Base-by-base conservation (phyloP, 2,113 vertebrate genomes). In the Hymenochirus boettgeri region DNA sequence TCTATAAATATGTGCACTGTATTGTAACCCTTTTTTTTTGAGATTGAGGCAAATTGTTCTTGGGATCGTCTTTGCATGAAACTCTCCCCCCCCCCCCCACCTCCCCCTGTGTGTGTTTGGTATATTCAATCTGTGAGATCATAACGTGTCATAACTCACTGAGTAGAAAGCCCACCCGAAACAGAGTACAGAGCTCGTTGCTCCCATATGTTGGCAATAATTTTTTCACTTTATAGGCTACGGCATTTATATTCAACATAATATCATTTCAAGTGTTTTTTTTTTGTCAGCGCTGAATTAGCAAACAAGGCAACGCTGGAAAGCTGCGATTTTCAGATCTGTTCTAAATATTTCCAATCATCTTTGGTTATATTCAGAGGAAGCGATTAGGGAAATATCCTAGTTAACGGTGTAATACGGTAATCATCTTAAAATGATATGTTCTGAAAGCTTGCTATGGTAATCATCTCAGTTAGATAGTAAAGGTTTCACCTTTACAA, bases 71-170 rank as follows among this genome's bases (percentile, higher is more conserved):
- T n/a, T 62, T 62, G 33, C 23, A 13, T 31, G 33, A 27, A 27
- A 47, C 52, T 39, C 35, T 50, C 35, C 46, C n/a, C n/a, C n/a
- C n/a, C n/a, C n/a, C n/a, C n/a, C n/a, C n/a, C n/a, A n/a, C n/a
- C n/a, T n/a, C n/a, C n/a, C n/a, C n/a, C n/a, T 60, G 46, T 15
- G 19, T 57, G 31, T 33, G 74, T 75, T 74, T 66, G 46, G 62
- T 76, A 71, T 79, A 79, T 77, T 73, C 75, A 72, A 80, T 72
- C 79, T 76, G 58, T 33, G 53, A 70, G 79, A 76, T 84, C 77
- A 76, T 65, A 72, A 65, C 54, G 70, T 75, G 75, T 69, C 5
- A 54, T 72, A 76, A 73, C 8, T n/a, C 31, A 72, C 54, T 76
- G 71, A 73, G 21, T 73, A 80, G 74, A 76, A 76, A 66, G 64